phyloP scores from a whole-genome alignment of 2,797 vertebrate species.

The Girardinus metallicus region DNA sequence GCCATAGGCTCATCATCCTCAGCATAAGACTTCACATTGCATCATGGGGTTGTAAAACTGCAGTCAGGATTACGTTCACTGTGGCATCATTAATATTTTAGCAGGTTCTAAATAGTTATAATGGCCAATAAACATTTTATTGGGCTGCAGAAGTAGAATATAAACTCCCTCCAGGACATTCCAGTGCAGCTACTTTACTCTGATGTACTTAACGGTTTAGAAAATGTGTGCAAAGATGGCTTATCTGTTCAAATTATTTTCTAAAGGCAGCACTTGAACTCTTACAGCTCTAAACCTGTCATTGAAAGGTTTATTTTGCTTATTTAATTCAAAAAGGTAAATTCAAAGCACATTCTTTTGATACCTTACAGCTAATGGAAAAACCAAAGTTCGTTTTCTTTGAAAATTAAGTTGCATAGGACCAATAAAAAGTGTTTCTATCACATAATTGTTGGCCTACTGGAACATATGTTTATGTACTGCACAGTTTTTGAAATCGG shows the following conservation, averaged over 20 bases:
- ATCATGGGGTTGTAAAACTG: background rate
- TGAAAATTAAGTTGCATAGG: background rate
- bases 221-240: background rate
- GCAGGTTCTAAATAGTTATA: background rate
- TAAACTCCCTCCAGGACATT: background rate
- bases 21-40: background rate
- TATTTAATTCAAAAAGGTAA: background rate
- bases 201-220: background rate
- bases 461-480: background rate
- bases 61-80: background rate
- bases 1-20: background rate
- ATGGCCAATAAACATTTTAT: background rate
- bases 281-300: too few species aligned
- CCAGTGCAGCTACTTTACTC: background rate
- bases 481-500: background rate
- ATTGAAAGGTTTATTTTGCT: background rate
- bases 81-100: background rate
- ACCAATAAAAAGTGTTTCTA: background rate
- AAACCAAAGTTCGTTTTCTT: too few species aligned
- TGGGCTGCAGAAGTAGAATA: background rate
- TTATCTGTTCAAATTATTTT: background rate
- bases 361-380: background rate
- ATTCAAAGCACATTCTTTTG: background rate
- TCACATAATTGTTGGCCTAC: background rate
- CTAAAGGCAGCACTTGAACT: background rate